These are phyloP conservation scores for Porites evermanni DNA, from an alignment of 92 coral and sea anemone genomes.

Conservation along the genomic window DNA sequence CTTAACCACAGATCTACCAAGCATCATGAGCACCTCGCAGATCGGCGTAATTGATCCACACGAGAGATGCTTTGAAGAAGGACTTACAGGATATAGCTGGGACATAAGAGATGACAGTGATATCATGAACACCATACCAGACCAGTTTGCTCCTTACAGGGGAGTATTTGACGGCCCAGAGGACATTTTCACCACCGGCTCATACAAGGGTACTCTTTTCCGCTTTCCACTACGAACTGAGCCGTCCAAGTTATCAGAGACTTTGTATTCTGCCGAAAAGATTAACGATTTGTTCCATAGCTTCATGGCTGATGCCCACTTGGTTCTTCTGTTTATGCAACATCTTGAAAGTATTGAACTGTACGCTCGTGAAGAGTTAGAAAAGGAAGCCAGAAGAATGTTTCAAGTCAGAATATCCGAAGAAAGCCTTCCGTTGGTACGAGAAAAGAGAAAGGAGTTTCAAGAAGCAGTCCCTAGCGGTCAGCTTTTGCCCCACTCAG, in stretches of 20 bases:
- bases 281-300: conserved; percentile 63
- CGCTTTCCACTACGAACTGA: conserved; percentile 80
- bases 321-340: conserved; percentile 77
- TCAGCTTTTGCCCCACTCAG: conserved; percentile 31
- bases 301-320: conserved; percentile 75
- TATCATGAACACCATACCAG: conserved; percentile 17
- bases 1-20: conserved; percentile 26
- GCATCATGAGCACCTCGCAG: conserved; percentile 44
- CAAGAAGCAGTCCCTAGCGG: conserved; percentile 23
- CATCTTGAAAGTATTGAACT: conserved; percentile 71
- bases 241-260: conserved; percentile 73
- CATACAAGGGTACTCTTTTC: conserved; percentile 76
- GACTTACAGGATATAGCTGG: conserved; percentile 50
- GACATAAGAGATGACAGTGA: conserved; percentile 27
- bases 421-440: conserved; percentile 58
- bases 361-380: conserved; percentile 43
- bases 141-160: too few relatives aligned
- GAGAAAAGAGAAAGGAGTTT: conserved; percentile 65
- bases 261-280: conserved; percentile 75
- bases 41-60: conserved; percentile 67
- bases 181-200: conserved; percentile 16
- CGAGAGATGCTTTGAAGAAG: conserved; percentile 40
- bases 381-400: conserved; percentile 4
- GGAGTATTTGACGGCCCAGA: conserved; percentile 32
- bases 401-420: conserved; percentile 76